Conservation (phyloP, 2,113 vertebrate genomes). For the Ia io region DNA sequence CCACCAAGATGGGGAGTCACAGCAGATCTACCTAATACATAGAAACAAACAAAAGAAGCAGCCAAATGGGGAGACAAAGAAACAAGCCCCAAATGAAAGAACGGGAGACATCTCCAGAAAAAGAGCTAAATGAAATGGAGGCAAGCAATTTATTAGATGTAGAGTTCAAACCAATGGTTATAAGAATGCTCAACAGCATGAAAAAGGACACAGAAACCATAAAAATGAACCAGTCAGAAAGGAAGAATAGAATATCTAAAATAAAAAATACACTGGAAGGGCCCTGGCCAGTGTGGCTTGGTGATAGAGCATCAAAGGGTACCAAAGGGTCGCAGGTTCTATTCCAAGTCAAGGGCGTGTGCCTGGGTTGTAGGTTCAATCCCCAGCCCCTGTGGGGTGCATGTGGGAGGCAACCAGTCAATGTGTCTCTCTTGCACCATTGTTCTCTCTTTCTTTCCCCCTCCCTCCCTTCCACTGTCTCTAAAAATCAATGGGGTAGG, state of each 20-base stretch:
- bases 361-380: too few relatives aligned
- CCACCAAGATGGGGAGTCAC: neutral
- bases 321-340: too few relatives aligned
- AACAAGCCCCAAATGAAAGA: neutral
- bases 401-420: too few relatives aligned
- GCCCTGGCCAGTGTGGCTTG: too few relatives aligned
- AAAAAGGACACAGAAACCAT: neutral
- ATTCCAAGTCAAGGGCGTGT: too few relatives aligned
- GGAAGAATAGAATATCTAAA: neutral
- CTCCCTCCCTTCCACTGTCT: too few relatives aligned
- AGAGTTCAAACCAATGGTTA: neutral
- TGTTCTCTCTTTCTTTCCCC: too few relatives aligned
- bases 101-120: neutral
- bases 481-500: too few relatives aligned
- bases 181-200: neutral
- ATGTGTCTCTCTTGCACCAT: too few relatives aligned
- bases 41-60: neutral
- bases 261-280: neutral
- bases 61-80: neutral
- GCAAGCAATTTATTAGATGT: neutral
- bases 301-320: too few relatives aligned
- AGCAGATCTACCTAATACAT: neutral
- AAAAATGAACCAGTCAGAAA: neutral
- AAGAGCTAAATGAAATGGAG: neutral
- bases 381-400: too few relatives aligned